A percentile compares a stretch with the other conserved stretches of the same genome.
Conservation (phyloP, 2,888 invertebrate genomes). For the Cryptus armator region DNA sequence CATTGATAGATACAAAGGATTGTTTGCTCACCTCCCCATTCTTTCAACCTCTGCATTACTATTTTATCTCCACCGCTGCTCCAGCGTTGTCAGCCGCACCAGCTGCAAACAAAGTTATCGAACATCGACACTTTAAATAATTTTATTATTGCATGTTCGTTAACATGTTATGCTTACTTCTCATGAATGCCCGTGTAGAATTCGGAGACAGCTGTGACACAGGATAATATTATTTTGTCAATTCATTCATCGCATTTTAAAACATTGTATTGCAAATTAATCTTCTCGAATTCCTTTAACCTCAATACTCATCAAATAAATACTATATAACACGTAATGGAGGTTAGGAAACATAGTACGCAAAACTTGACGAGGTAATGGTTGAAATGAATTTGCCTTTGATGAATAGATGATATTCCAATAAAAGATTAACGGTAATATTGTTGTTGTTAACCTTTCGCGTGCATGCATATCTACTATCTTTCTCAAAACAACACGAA, state of each 20-base stretch:
- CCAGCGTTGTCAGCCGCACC: background rate
- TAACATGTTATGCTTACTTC: background rate
- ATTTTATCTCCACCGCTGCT: background rate
- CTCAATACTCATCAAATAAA: background rate
- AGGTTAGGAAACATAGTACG: background rate
- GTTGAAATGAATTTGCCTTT: background rate
- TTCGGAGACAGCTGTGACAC: background rate
- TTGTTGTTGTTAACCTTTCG: background rate
- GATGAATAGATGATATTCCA: background rate
- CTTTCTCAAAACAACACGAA: constrained; percentile 2
- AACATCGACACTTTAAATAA: background rate
- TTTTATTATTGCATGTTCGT: background rate
- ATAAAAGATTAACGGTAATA: background rate
- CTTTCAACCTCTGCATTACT: background rate
- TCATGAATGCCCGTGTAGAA: background rate
- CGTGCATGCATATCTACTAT: background rate
- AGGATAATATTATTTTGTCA: background rate
- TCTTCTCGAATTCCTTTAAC: background rate
- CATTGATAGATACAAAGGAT: background rate
- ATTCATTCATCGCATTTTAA: background rate
- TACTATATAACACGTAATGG: background rate
- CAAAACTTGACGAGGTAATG: background rate
- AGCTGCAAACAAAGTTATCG: background rate
- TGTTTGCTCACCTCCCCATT: background rate
- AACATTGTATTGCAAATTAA: background rate